These are phyloP conservation scores for Daboia siamensis DNA, from an alignment of 2,113 vertebrate genomes.

Conservation along the genomic window DNA sequence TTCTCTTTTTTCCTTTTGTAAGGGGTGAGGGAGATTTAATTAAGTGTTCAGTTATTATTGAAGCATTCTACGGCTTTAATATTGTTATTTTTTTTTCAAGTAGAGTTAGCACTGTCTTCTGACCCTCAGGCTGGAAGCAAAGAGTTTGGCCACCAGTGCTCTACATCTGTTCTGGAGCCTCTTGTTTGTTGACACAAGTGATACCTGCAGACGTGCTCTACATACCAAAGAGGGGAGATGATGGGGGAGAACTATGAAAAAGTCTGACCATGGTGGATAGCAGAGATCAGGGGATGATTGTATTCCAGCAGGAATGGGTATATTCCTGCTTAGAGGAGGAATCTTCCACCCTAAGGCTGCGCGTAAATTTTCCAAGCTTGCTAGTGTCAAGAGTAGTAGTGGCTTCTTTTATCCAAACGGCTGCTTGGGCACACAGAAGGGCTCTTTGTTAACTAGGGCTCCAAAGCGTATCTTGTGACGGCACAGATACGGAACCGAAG, in stretches of 20 bases:
- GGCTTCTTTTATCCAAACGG: constrained; percentile 12
- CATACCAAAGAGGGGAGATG: constrained; percentile 59
- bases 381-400: constrained; percentile 31
- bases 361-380: constrained; percentile 43
- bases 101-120: constrained; percentile 27
- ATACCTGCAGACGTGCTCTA: constrained; percentile 48
- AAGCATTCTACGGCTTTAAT: constrained; percentile 34
- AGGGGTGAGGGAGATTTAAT: constrained; percentile 9
- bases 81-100: constrained; percentile 25
- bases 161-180: background rate
- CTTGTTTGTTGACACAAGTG: background rate
- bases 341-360: background rate
- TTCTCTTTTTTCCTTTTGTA: background rate
- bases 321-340: background rate
- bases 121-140: background rate
- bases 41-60: background rate
- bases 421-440: constrained; percentile 16
- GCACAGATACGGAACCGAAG: background rate
- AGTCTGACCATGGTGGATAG: background rate
- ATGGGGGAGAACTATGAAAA: background rate
- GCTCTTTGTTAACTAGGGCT: background rate
- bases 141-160: background rate
- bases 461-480: background rate
- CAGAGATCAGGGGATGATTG: background rate
- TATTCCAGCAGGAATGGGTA: constrained; percentile 1